Evolutionary conservation across 1,140 invertebrate genomes (phyloP), one percentile per base, ranked within the genome.

Genomic region (Oscheius sp.): DNA sequence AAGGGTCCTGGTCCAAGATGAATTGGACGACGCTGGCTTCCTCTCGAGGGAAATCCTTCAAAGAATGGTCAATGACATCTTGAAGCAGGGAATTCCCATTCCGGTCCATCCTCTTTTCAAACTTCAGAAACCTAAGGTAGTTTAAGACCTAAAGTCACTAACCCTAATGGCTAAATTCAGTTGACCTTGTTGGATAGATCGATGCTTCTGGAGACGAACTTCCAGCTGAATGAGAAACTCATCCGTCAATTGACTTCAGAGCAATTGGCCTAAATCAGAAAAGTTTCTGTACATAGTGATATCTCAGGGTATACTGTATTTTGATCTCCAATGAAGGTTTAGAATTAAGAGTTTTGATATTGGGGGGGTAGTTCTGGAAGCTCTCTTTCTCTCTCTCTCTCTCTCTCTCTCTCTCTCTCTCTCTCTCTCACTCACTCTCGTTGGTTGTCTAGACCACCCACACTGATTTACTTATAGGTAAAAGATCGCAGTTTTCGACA

Each of bases 81-180:
- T 83, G 28, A 70, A 75, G 34, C 80, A 82, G 28, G 81, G 81
- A 20, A 83, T 84, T 64, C 78, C 78, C 64, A 84, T 84, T 55
- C 81, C 83, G 45, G 70, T 84, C 20, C 81, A 83, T 78, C 81
- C 83, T 23, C 75, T 83, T n/a, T 79, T 85, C 69, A 75, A 74
- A 63, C 67, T 85, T 7, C 61, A 74, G 59, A 79, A 76, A 68
- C 83, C 81, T 31, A 83, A 83, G 70, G 82, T 78, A 70, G 31
- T 4, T 15, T 26, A 18, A 32, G n/a, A 55, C 15, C 10, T 15
- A 29, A 2, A 29, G 32, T 7, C 18, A 75, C 26, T 75, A n/a
- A 62, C 20, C n/a, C n/a, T n/a, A n/a, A n/a, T 73, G 28, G n/a
- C 35, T 20, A 10, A 32, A 70, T 76, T 63, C 65, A 80, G 73